phyloP scores from a whole-genome alignment of 2,113 vertebrate genomes.

The Helogale parvula region DNA sequence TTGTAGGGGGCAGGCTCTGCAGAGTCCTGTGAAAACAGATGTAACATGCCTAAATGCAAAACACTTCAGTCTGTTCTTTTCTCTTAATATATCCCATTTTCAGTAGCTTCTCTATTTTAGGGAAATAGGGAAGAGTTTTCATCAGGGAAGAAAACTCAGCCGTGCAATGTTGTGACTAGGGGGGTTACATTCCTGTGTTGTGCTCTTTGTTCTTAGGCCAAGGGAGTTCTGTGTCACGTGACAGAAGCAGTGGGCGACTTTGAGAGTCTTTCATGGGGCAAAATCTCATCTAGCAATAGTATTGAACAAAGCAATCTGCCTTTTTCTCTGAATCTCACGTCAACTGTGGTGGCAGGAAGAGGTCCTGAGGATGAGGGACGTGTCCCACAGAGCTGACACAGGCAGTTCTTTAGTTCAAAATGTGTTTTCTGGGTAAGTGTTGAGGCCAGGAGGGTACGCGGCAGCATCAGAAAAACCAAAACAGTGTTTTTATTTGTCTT shows the following conservation, averaged over 20 bases:
- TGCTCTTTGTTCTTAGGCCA: neutral
- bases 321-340: neutral
- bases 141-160: conserved; percentile 5
- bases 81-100: neutral
- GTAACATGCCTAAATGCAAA: conserved; percentile 42
- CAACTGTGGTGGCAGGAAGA: neutral
- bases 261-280: neutral
- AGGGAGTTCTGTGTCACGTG: neutral
- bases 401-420: neutral
- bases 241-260: neutral
- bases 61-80: conserved; percentile 30
- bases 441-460: neutral
- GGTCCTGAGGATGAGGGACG: neutral
- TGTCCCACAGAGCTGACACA: neutral
- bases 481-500: neutral
- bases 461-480: neutral
- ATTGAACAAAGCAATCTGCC: neutral
- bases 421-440: neutral
- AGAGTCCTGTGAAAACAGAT: conserved; percentile 51
- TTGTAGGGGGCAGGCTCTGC: neutral
- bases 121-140: no score
- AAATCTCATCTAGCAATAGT: neutral
- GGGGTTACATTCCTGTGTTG: neutral
- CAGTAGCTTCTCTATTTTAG: neutral
- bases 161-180: neutral